Evolutionary conservation across 2,113 vertebrate genomes (phyloP).

Genomic region (Sander vitreus): DNA sequence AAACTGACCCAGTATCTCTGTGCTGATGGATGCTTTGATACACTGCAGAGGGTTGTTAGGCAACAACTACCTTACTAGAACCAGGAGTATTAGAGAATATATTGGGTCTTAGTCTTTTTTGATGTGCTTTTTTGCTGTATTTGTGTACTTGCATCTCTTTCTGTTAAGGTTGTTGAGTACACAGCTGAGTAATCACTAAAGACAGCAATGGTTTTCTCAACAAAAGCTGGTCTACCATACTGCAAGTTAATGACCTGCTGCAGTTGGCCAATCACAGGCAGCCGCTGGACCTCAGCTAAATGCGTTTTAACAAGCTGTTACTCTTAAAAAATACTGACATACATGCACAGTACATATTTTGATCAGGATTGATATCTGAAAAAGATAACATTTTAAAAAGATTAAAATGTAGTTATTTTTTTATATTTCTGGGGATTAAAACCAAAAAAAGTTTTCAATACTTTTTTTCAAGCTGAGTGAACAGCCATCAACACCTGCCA

Average conservation of each 20-base stretch:
- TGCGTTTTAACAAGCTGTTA: conserved; percentile 21
- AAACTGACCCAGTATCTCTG: conserved; percentile 34
- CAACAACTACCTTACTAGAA: conserved; percentile 35
- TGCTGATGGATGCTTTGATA: conserved; percentile 41
- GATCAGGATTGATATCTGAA: background rate
- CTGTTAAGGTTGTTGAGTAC: conserved; percentile 2
- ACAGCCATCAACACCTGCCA: conserved; percentile 47
- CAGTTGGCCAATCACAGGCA: background rate
- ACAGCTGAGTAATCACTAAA: conserved; percentile 39
- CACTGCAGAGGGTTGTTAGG: conserved; percentile 19
- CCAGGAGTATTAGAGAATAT: conserved; percentile 12
- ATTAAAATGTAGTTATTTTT: background rate
- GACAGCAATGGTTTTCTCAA: conserved; percentile 11
- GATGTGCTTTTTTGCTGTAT: background rate
- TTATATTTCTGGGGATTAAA: background rate
- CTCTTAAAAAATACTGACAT: background rate
- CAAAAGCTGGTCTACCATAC: conserved; percentile 4
- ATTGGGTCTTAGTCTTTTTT: conserved; percentile 18
- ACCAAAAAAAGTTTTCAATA: background rate
- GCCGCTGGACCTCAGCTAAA: background rate
- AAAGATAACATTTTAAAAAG: background rate
- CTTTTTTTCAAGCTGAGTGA: conserved; percentile 26
- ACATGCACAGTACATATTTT: background rate
- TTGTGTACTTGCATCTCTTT: conserved; percentile 27
- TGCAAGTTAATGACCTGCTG: conserved; percentile 26